phyloP scores from a whole-genome alignment of 1,140 invertebrate species.

The Cephus cinctus region DNA sequence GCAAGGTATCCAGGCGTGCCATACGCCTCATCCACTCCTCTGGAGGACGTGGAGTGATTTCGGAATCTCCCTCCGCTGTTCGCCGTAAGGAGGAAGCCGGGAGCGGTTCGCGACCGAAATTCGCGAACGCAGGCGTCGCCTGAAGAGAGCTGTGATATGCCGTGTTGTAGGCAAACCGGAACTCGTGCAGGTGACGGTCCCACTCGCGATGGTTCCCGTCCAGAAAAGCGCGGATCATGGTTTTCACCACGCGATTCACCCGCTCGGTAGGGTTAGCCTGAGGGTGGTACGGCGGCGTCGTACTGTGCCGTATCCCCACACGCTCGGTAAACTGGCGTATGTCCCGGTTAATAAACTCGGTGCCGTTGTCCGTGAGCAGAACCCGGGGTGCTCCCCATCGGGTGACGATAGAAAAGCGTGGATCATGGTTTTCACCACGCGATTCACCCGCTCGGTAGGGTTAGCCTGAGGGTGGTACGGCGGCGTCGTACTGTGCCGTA shows the following conservation, averaged over 20 bases:
- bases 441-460: conserved; percentile 46
- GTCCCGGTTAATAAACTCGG: conserved; percentile 14
- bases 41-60: too few species aligned
- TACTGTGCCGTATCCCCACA: conserved; percentile 26
- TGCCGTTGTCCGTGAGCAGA: conserved; percentile 30
- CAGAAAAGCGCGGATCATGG: conserved; percentile 39
- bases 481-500: conserved; percentile 36
- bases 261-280: conserved; percentile 48
- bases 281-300: conserved; percentile 42
- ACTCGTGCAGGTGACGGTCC: conserved; percentile 28
- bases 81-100: too few species aligned
- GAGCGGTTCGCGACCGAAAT: conserved; percentile 39
- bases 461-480: conserved; percentile 38
- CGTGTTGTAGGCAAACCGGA: conserved; percentile 37
- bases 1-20: too few species aligned
- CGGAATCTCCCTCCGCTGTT: too few species aligned
- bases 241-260: conserved; percentile 48
- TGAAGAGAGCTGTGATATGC: conserved; percentile 28
- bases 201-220: conserved; percentile 37
- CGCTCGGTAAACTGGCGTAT: conserved; percentile 5
- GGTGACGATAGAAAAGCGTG: conserved; percentile 51
- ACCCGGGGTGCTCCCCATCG: conserved; percentile 39
- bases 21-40: too few species aligned
- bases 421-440: conserved; percentile 48
- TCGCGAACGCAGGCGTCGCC: conserved; percentile 40